Percentiles rank a stretch among this genome's conserved stretches.
These are phyloP conservation scores for Agriotes lineatus DNA, from an alignment of 2,888 invertebrate genomes.

Conservation along the genomic window DNA sequence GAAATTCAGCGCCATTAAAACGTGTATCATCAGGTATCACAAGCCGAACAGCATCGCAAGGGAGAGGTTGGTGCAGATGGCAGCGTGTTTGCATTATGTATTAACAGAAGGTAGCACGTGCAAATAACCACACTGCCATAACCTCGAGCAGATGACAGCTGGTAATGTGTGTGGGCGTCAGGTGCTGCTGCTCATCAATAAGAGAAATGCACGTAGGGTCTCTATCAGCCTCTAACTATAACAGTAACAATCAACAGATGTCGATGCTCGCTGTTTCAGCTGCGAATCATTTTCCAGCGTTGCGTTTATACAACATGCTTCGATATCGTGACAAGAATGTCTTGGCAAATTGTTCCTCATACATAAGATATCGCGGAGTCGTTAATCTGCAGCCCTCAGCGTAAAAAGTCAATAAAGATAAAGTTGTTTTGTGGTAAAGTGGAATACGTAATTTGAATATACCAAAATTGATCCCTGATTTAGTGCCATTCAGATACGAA, in stretches of 20 bases:
- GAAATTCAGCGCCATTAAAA: background rate
- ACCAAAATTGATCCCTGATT: too few relatives aligned
- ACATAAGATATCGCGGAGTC: background rate
- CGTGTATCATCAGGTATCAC: conserved; percentile 25
- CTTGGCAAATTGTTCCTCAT: conserved; percentile 6
- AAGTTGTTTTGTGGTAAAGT: too few relatives aligned
- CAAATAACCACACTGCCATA: conserved; percentile 51
- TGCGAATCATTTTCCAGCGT: conserved; percentile 20
- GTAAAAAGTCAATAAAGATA: background rate
- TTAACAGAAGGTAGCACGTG: conserved; percentile 50
- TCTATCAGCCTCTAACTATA: conserved; percentile 33
- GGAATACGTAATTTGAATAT: too few relatives aligned
- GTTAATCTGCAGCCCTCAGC: background rate
- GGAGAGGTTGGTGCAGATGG: conserved; percentile 36
- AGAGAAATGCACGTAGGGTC: conserved; percentile 39
- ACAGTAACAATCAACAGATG: conserved; percentile 40
- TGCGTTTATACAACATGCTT: conserved; percentile 23
- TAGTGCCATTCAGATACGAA: too few relatives aligned
- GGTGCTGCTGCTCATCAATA: conserved; percentile 45
- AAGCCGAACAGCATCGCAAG: conserved; percentile 15
- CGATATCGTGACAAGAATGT: conserved; percentile 25
- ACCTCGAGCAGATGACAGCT: conserved; percentile 48
- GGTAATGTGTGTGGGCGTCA: conserved; percentile 47
- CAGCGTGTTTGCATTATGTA: conserved; percentile 51
- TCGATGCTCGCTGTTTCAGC: conserved; percentile 22